phyloP scores from a whole-genome alignment of 2,113 vertebrate genomes.

The Cryptotis parvus region DNA sequence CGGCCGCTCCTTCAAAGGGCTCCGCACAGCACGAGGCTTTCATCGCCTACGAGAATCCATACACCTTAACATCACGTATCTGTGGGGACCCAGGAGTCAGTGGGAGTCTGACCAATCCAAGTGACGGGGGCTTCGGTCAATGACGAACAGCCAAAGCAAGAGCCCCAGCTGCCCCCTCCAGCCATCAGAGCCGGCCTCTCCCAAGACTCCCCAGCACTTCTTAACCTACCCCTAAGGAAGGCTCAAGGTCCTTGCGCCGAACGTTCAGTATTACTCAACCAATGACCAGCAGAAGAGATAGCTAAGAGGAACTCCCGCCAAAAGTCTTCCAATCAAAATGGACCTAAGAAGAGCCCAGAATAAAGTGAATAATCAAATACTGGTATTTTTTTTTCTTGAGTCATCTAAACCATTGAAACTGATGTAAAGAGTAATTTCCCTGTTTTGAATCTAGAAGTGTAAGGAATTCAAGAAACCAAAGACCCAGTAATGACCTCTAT shows the following conservation, averaged over 20 bases:
- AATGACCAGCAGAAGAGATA: slow-evolving; percentile 58
- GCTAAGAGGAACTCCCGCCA: slow-evolving; percentile 67
- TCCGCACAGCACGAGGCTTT: slow-evolving; percentile 45
- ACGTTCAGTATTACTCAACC: slow-evolving; percentile 25
- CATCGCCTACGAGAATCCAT: slow-evolving; percentile 14
- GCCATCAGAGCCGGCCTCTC: slow-evolving; percentile 72
- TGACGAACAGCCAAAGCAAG: slow-evolving; percentile 74
- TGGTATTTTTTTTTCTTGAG: slow-evolving; percentile 41
- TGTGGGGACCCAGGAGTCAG: slow-evolving; percentile 28
- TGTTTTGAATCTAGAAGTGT: slow-evolving; percentile 15
- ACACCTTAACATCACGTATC: not conserved
- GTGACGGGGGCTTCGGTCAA: slow-evolving; percentile 68
- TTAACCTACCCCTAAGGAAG: slow-evolving; percentile 8
- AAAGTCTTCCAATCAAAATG: slow-evolving; percentile 59
- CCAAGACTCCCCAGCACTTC: slow-evolving; percentile 66
- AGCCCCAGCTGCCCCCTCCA: slow-evolving; percentile 63
- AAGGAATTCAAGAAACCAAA: slow-evolving; percentile 68
- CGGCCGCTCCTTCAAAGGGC: not conserved
- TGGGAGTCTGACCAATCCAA: slow-evolving; percentile 53
- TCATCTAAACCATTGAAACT: slow-evolving; percentile 62
- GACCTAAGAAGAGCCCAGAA: slow-evolving; percentile 62
- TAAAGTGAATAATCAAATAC: slow-evolving; percentile 56
- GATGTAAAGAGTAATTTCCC: slow-evolving; percentile 42
- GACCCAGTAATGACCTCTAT: slow-evolving; percentile 52
- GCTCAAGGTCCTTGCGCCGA: slow-evolving; percentile 39